Percentiles rank a stretch among this genome's conserved stretches.
phyloP scores from a whole-genome alignment of 2,888 invertebrate genomes.

The Strigamia maritima region DNA sequence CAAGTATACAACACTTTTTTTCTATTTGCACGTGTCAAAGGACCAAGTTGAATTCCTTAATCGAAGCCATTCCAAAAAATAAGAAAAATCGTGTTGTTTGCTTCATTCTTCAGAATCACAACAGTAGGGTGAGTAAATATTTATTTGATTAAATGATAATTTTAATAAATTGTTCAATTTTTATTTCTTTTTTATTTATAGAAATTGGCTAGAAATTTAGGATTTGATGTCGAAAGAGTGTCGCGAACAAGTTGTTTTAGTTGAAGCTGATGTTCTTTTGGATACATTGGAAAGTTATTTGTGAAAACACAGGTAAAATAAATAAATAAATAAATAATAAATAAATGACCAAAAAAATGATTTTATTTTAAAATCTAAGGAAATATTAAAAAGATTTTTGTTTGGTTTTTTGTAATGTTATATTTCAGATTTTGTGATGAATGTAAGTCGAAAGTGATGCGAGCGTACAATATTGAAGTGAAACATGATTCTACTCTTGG shows the following conservation, averaged over 20 bases:
- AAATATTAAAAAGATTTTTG: too few relatives aligned
- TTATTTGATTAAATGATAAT: too few relatives aligned
- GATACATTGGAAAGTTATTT: conserved; percentile 85
- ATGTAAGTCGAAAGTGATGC: conserved; percentile 83
- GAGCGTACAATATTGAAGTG: conserved; percentile 82
- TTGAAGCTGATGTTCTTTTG: conserved; percentile 78
- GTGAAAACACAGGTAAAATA: conserved; percentile 71
- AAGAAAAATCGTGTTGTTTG: conserved; percentile 85
- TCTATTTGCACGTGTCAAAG: conserved; percentile 44
- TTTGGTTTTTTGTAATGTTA: too few relatives aligned
- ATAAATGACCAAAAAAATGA: too few relatives aligned
- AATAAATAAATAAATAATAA: too few relatives aligned
- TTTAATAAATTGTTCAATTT: neutral
- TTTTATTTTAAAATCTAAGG: too few relatives aligned
- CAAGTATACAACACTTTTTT: too few relatives aligned
- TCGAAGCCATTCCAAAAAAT: conserved; percentile 62
- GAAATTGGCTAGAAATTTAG: conserved; percentile 59
- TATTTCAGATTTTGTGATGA: conserved; percentile 87
- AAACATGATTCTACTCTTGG: too few relatives aligned
- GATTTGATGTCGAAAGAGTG: conserved; percentile 54
- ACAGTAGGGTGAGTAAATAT: too few relatives aligned
- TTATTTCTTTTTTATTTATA: conserved; percentile 42
- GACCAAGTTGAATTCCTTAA: conserved; percentile 48
- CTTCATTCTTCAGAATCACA: conserved; percentile 82
- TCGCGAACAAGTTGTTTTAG: conserved; percentile 66